These are phyloP conservation scores for Sacculina carcini DNA, from an alignment of 2,888 invertebrate genomes.

Conservation along the genomic window DNA sequence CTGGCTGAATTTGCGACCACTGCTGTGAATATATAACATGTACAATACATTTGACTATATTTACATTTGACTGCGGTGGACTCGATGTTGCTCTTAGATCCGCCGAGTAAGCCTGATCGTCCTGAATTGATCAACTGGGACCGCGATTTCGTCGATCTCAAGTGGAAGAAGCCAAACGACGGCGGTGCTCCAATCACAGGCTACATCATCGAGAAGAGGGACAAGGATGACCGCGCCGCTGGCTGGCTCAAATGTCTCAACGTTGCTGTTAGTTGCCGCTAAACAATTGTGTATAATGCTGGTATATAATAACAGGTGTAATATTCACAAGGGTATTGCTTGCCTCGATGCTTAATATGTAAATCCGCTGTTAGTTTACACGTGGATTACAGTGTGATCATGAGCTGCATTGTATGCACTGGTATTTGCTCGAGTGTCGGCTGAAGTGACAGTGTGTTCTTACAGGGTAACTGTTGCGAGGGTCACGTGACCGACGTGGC, in stretches of 20 bases:
- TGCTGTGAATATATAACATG: slow-evolving; percentile 3
- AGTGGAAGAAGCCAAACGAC: slow-evolving; percentile 77
- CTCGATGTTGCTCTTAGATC: slow-evolving; percentile 37
- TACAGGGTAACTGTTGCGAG: slow-evolving; percentile 27
- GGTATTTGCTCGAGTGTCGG: too few relatives aligned
- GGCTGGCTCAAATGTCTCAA: slow-evolving; percentile 2
- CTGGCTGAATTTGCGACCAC: slow-evolving; percentile 1
- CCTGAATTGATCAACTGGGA: slow-evolving; percentile 83
- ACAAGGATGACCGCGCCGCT: slow-evolving; percentile 48
- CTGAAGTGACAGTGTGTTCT: too few relatives aligned
- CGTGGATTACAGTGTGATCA: too few relatives aligned
- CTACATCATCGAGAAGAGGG: slow-evolving; percentile 77
- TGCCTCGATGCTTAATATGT: too few relatives aligned
- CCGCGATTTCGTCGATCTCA: slow-evolving; percentile 77
- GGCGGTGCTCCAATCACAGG: slow-evolving; percentile 93
- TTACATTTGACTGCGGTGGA: neutral
- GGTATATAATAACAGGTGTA: too few relatives aligned
- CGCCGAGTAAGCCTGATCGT: slow-evolving; percentile 70
- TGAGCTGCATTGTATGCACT: too few relatives aligned
- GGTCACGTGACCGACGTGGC: slow-evolving; percentile 55
- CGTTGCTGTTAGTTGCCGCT: neutral
- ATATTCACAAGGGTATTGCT: too few relatives aligned
- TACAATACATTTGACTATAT: neutral
- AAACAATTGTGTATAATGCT: too few relatives aligned
- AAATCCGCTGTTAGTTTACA: too few relatives aligned